Evolutionary conservation across 2,797 vertebrate genomes (phyloP).

Genomic region (Rhabdomys pumilio): DNA sequence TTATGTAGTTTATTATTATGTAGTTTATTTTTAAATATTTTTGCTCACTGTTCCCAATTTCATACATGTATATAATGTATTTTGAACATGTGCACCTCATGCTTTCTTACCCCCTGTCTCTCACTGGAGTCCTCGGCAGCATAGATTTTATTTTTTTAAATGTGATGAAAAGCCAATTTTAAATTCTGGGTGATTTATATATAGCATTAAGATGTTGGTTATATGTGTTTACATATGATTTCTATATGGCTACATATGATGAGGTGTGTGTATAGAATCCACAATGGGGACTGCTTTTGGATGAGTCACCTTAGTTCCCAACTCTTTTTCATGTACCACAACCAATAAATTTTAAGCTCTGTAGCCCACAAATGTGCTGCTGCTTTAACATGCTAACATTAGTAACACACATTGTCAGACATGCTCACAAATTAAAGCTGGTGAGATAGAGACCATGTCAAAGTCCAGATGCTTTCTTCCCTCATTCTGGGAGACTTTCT

Average conservation of each 20-base stretch:
- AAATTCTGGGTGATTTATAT: slow-evolving; percentile 1
- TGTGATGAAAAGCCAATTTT: slow-evolving; percentile 37
- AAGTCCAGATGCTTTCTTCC: not conserved
- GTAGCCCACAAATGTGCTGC: not conserved
- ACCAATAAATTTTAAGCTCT: slow-evolving; percentile 33
- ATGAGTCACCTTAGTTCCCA: not conserved
- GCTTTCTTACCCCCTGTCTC: not conserved
- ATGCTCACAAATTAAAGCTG: not conserved
- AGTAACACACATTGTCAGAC: slow-evolving; percentile 9
- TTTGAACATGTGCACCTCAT: not conserved
- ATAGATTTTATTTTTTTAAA: not conserved
- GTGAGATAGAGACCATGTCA: not conserved
- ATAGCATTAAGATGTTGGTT: not conserved
- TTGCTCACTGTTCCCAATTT: no score
- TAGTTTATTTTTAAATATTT: not conserved
- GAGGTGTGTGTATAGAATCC: not conserved
- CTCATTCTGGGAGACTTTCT: not conserved
- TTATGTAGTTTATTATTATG: not conserved
- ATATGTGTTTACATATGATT: not conserved
- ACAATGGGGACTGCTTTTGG: not conserved
- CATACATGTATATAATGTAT: not conserved
- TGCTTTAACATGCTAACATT: not conserved
- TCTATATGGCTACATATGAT: not conserved
- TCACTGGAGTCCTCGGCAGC: not conserved
- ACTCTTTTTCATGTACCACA: not conserved